Evolutionary conservation across 2,113 vertebrate genomes (phyloP).

Genomic region (Sigmodon hispidus): DNA sequence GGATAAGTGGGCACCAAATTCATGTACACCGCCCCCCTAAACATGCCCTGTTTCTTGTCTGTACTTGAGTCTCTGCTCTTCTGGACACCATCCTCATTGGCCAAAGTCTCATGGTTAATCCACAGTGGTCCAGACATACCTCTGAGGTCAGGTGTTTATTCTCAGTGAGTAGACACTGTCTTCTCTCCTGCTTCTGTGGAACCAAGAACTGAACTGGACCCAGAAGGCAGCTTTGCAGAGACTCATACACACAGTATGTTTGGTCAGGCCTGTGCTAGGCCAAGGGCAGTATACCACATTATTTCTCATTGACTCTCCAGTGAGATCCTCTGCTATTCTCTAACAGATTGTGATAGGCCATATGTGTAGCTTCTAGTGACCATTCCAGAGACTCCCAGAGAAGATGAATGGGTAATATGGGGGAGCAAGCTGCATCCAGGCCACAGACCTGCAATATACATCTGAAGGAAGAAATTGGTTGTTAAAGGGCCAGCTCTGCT

Average conservation of each 20-base stretch:
- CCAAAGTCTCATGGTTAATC: not conserved
- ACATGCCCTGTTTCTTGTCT: not conserved
- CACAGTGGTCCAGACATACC: accelerated
- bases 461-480: not conserved
- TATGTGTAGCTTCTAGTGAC: constrained; percentile 26
- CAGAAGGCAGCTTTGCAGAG: accelerated
- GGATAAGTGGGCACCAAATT: not conserved
- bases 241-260: accelerated
- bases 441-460: not conserved
- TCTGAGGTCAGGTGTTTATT: not conserved
- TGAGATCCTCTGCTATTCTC: not conserved
- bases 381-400: not conserved
- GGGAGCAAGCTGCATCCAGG: not conserved
- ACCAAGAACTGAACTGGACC: not conserved
- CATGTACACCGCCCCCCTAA: not conserved
- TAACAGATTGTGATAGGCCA: not conserved
- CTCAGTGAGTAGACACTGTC: not conserved
- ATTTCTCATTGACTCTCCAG: not conserved
- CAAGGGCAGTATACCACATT: not conserved
- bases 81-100: too few species aligned
- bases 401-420: not conserved
- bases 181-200: not conserved
- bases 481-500: not conserved
- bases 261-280: not conserved
- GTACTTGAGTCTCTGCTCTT: not conserved